Percentiles rank a stretch among this genome's conserved stretches.
Conservation (phyloP, 2,888 invertebrate species). For the Hyalella azteca region DNA sequence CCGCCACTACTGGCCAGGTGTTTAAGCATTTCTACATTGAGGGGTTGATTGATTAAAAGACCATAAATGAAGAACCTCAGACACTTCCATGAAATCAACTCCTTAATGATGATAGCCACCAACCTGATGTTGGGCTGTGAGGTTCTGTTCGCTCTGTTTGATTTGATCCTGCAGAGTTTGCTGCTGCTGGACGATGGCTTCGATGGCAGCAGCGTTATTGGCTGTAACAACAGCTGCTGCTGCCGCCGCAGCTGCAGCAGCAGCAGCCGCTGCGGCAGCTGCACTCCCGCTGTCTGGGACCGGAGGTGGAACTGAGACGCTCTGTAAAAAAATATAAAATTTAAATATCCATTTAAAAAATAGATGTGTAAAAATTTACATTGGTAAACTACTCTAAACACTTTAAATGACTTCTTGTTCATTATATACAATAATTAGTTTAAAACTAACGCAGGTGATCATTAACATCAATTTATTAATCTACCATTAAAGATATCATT, state of each 20-base stretch:
- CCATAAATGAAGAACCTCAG: too few relatives aligned
- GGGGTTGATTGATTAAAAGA: too few relatives aligned
- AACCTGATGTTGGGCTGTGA: constrained; percentile 92
- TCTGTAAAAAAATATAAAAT: not conserved
- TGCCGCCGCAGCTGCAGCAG: constrained; percentile 61
- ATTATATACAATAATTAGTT: too few relatives aligned
- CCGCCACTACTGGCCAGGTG: too few relatives aligned
- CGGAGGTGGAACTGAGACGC: constrained; percentile 57
- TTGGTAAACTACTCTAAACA: too few relatives aligned
- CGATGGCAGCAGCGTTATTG: constrained; percentile 59
- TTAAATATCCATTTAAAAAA: not conserved
- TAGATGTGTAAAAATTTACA: not conserved
- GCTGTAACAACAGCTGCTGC: constrained; percentile 59
- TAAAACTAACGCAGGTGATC: too few relatives aligned
- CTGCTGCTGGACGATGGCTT: constrained; percentile 75
- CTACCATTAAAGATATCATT: too few relatives aligned
- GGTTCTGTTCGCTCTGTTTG: constrained; percentile 92
- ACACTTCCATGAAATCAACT: too few relatives aligned
- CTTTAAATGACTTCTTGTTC: too few relatives aligned
- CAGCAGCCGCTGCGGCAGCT: constrained; percentile 52
- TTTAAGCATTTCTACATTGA: too few relatives aligned
- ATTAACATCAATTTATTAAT: too few relatives aligned
- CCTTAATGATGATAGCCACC: too few relatives aligned
- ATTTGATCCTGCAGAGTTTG: constrained; percentile 87
- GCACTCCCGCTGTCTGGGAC: constrained; percentile 55